Evolutionary conservation across 53 echinoderm and acorn worm species (phyloP).

Genomic region (Mesocentrotus franciscanus): DNA sequence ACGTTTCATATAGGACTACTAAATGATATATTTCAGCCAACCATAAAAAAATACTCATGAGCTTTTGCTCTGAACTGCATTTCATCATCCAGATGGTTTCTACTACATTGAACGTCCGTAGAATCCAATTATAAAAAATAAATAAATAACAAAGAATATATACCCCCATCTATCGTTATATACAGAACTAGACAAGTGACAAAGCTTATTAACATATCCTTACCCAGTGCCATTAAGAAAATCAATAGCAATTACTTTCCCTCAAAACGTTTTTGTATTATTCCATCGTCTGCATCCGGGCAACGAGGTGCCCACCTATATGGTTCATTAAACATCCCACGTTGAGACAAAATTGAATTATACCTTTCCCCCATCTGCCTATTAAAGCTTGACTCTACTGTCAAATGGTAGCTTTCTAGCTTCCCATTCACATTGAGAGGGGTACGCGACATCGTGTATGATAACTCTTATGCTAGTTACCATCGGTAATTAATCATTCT

Average conservation of each 20-base stretch:
- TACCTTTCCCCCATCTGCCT: slow-evolving; percentile 29
- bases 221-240: not conserved
- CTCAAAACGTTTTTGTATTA: not conserved
- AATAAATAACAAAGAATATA: not conserved
- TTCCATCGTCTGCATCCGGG: not conserved
- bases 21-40: no score
- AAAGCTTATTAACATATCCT: slow-evolving; percentile 40
- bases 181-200: not conserved
- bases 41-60: no score
- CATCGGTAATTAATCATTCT: no score
- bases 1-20: no score
- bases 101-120: no score
- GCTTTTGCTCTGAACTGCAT: no score
- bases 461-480: no score
- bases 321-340: slow-evolving; percentile 22
- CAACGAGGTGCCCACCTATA: not conserved
- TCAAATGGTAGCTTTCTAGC: not conserved
- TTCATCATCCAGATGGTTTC: no score
- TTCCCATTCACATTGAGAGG: no score
- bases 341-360: slow-evolving; percentile 7
- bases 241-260: slow-evolving; percentile 42
- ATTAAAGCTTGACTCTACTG: not conserved
- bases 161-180: not conserved
- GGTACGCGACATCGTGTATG: no score
- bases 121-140: not conserved